Evolutionary conservation across 1,140 invertebrate species (phyloP).

Genomic region (Vanessa tameamea): DNA sequence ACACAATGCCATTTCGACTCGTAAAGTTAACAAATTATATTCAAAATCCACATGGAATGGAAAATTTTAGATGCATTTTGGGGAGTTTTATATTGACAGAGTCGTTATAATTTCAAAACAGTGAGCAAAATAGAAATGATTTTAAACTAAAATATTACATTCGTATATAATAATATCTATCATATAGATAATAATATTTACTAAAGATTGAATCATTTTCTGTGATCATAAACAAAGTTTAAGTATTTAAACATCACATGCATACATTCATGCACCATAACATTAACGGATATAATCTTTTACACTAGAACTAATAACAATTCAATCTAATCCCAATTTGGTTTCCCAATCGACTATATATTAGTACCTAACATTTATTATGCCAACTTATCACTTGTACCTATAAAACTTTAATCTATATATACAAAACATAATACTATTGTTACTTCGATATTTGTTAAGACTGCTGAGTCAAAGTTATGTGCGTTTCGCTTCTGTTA

Average conservation of each 20-base stretch:
- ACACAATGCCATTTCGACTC: constrained; percentile 21
- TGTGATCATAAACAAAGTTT: constrained; percentile 10
- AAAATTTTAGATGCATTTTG: constrained; percentile 16
- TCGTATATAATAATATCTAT: constrained; percentile 3
- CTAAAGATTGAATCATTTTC: background rate
- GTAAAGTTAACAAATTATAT: background rate
- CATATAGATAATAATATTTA: constrained; percentile 7
- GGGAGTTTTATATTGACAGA: background rate
- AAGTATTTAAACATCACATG: constrained; percentile 33
- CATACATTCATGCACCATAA: constrained; percentile 58
- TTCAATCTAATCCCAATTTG: constrained; percentile 23
- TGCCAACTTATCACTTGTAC: constrained; percentile 55
- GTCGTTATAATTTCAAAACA: constrained; percentile 16
- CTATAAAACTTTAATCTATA: constrained; percentile 54
- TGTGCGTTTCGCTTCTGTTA: constrained; percentile 57
- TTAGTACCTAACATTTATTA: constrained; percentile 19
- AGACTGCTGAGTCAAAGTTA: constrained; percentile 56
- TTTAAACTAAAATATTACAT: constrained; percentile 4
- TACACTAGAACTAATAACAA: constrained; percentile 16
- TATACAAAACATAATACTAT: constrained; percentile 44
- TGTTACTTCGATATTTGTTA: constrained; percentile 47
- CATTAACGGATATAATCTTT: constrained; percentile 19
- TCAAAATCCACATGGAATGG: constrained; percentile 14
- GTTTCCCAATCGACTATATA: constrained; percentile 22
- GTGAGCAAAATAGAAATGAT: constrained; percentile 17